Conservation (phyloP, 2,888 invertebrate genomes). For the Chrysina gloriosa region DNA sequence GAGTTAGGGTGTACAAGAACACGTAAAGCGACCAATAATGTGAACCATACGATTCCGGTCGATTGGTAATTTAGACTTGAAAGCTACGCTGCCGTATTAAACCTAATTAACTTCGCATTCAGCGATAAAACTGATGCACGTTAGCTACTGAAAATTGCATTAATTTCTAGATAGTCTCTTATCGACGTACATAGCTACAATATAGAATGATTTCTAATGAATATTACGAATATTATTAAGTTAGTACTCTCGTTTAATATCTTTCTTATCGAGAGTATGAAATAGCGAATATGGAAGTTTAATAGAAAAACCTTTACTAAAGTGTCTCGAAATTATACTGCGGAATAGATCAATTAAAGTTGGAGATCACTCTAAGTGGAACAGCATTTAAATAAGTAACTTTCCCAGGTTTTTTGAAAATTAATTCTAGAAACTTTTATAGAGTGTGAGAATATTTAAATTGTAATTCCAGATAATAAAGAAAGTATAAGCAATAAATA, state of each 20-base stretch:
- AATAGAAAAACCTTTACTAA: background rate
- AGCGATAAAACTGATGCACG: slow-evolving; percentile 7
- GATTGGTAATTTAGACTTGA: slow-evolving; percentile 24
- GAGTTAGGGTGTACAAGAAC: background rate
- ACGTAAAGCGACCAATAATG: slow-evolving; percentile 5
- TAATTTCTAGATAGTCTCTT: background rate
- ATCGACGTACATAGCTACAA: background rate
- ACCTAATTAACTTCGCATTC: slow-evolving; percentile 10
- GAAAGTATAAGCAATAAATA: too few species aligned
- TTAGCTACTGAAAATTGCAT: slow-evolving; percentile 10
- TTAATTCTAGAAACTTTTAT: too few species aligned
- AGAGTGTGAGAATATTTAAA: too few species aligned
- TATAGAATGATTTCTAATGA: background rate
- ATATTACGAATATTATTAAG: background rate
- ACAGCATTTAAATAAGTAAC: too few species aligned
- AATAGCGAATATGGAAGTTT: background rate
- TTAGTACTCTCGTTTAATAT: background rate
- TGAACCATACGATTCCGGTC: background rate
- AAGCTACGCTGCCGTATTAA: background rate
- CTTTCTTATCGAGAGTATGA: background rate
- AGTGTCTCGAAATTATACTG: too few species aligned
- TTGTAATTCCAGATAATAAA: too few species aligned
- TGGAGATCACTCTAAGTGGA: too few species aligned
- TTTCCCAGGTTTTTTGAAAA: too few species aligned
- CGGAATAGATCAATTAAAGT: too few species aligned